phyloP scores from a whole-genome alignment of 2,797 vertebrate species.

The Propithecus perrieri region DNA sequence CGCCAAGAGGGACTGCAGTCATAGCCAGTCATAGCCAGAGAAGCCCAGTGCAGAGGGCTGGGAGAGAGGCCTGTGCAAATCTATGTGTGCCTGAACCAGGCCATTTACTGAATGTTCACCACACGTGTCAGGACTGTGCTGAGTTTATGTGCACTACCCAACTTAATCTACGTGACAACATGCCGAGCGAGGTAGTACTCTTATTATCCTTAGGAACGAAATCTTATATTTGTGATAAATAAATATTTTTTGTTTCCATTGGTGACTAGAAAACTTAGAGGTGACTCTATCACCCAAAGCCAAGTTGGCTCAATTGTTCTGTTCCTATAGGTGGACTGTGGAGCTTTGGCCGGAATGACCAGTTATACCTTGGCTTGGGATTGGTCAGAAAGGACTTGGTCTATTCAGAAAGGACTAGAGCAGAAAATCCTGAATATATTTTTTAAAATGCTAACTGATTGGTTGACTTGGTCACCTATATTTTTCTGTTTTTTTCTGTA shows the following conservation, averaged over 20 bases:
- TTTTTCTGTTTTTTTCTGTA: not conserved
- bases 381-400: not conserved
- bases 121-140: accelerated
- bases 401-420: not conserved
- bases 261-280: not conserved
- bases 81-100: not conserved
- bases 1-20: not conserved
- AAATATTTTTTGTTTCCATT: not conserved
- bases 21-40: not conserved
- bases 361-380: not conserved
- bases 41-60: not conserved
- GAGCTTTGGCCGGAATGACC: not conserved
- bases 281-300: not conserved
- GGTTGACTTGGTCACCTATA: not conserved
- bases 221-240: not conserved
- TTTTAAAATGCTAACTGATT: not conserved
- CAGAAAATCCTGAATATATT: not conserved
- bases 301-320: not conserved
- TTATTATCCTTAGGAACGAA: not conserved
- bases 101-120: not conserved
- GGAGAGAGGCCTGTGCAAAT: not conserved
- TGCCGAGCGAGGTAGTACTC: not conserved
- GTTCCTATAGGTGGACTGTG: not conserved
- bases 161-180: not conserved
- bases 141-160: not conserved